A percentile compares a stretch with the other conserved stretches of the same genome.
Conservation (phyloP, 1,140 invertebrate species). For the Myzus persicae region DNA sequence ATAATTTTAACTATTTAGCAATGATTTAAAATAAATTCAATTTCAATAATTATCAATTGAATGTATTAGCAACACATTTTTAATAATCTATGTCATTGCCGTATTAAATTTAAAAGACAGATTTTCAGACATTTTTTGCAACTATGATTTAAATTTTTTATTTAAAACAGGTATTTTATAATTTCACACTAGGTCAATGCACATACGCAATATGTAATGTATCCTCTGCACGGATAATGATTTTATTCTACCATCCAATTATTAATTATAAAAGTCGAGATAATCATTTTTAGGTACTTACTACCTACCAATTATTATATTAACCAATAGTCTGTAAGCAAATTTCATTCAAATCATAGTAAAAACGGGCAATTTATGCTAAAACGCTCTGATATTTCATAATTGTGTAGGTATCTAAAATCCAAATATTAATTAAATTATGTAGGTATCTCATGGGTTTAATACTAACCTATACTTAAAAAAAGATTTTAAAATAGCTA, state of each 20-base stretch:
- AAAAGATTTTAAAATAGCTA: background rate
- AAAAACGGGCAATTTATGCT: background rate
- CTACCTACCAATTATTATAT: no score
- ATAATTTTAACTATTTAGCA: background rate
- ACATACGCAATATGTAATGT: background rate
- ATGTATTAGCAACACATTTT: background rate
- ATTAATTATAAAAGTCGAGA: background rate
- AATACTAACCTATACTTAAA: background rate
- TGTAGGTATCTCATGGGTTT: background rate
- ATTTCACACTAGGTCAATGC: background rate
- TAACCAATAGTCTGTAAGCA: background rate
- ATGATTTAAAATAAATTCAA: background rate
- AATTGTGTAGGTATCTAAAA: background rate
- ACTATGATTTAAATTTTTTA: background rate
- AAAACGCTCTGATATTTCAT: background rate
- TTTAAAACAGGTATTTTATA: background rate
- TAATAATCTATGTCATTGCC: background rate
- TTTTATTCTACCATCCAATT: background rate
- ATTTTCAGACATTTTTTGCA: background rate
- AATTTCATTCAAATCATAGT: background rate
- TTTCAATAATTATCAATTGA: background rate
- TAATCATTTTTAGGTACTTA: background rate
- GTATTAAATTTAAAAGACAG: background rate
- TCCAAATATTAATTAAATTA: background rate
- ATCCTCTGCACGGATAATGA: background rate